Conservation (phyloP, 2,888 invertebrate genomes). For the Neoascia interrupta region DNA sequence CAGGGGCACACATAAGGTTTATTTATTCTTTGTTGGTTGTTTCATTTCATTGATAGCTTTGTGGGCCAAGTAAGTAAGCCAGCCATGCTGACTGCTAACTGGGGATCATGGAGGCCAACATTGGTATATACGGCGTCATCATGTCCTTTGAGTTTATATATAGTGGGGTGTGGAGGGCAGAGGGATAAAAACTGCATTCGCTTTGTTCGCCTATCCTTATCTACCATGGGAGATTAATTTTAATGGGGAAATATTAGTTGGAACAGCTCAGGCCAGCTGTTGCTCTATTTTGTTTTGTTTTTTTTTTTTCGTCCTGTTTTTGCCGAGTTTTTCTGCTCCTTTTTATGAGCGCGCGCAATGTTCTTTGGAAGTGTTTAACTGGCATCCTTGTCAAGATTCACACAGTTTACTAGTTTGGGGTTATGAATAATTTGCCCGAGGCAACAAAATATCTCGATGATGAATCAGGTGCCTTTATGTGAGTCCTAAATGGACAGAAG, state of each 20-base stretch:
- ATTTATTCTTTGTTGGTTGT: slow-evolving; percentile 58
- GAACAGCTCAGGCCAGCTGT: slow-evolving; percentile 26
- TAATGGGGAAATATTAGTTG: slow-evolving; percentile 62
- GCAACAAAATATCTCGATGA: too few species aligned
- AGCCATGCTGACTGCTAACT: slow-evolving; percentile 1
- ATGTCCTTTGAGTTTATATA: slow-evolving; percentile 7
- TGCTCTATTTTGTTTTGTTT: slow-evolving; percentile 7
- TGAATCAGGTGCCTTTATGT: too few species aligned
- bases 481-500: too few species aligned
- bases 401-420: slow-evolving; percentile 44
- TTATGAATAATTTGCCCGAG: slow-evolving; percentile 59
- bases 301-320: neutral
- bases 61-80: slow-evolving; percentile 63
- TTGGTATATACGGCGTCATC: slow-evolving; percentile 22
- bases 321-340: slow-evolving; percentile 10
- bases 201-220: slow-evolving; percentile 52
- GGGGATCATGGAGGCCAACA: neutral
- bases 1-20: slow-evolving; percentile 51
- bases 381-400: slow-evolving; percentile 36
- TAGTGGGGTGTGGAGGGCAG: neutral
- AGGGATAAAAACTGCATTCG: slow-evolving; percentile 41
- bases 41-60: slow-evolving; percentile 62
- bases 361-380: slow-evolving; percentile 41
- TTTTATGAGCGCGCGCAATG: too few species aligned
- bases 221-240: slow-evolving; percentile 63